Conservation (phyloP, 2,888 invertebrate genomes). For the Mythimna loreyi region DNA sequence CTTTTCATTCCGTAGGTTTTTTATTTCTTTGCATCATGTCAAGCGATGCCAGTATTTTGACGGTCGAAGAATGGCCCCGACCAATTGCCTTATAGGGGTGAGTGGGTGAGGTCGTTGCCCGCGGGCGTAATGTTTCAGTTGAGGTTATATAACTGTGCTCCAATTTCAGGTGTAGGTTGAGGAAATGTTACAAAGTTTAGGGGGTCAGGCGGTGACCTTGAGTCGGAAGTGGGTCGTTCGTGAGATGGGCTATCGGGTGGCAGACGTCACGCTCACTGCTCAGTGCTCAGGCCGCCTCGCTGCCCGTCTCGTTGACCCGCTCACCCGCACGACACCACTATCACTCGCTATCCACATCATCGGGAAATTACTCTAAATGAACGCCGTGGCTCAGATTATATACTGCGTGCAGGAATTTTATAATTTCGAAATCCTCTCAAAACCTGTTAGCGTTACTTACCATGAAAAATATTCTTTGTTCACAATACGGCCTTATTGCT, state of each 20-base stretch:
- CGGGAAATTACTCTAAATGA: conserved; percentile 42
- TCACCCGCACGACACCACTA: conserved; percentile 56
- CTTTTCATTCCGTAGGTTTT: conserved; percentile 64
- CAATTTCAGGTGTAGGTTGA: conserved; percentile 75
- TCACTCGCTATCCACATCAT: conserved; percentile 36
- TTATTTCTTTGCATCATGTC: conserved; percentile 59
- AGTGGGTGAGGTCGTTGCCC: conserved; percentile 53
- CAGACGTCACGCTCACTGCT: conserved; percentile 85
- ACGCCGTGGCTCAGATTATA: conserved; percentile 25
- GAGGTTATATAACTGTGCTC: conserved; percentile 65
- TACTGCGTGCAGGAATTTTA: conserved; percentile 30
- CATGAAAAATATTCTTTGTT: conserved; percentile 13
- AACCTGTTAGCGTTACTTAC: conserved; percentile 29
- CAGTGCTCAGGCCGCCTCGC: conserved; percentile 69
- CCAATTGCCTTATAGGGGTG: conserved; percentile 55
- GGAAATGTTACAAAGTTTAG: conserved; percentile 82
- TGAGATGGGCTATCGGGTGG: conserved; percentile 90
- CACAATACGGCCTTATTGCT: conserved; percentile 23
- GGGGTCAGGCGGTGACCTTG: conserved; percentile 89
- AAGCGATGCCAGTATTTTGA: conserved; percentile 57
- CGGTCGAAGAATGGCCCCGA: conserved; percentile 55
- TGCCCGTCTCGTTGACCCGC: conserved; percentile 63
- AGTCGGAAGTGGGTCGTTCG: conserved; percentile 87
- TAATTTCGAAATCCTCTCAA: conserved; percentile 33
- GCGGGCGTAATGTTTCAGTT: conserved; percentile 41